phyloP scores from a whole-genome alignment of 2,797 vertebrate genomes.

The Pseudochirops cupreus region DNA sequence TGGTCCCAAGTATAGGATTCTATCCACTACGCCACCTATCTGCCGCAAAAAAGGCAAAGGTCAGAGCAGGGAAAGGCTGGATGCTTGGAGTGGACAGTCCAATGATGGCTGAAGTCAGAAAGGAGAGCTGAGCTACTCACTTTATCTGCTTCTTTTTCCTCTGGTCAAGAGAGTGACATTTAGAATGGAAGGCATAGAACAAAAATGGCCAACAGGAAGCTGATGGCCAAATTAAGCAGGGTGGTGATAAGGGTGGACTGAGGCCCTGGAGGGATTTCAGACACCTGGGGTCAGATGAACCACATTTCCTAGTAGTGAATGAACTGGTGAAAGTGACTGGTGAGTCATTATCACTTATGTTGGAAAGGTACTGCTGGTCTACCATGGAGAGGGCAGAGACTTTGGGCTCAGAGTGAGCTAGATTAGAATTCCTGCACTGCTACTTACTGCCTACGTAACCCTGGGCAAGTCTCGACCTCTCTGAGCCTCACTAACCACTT shows the following conservation, averaged over 20 bases:
- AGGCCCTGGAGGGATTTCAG: not conserved
- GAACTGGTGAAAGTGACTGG: not conserved
- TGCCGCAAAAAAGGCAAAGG: not conserved
- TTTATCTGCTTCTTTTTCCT: not conserved
- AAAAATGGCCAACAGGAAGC: not conserved
- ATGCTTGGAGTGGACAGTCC: not conserved
- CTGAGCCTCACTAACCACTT: not conserved
- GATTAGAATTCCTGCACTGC: not conserved
- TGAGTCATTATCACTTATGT: not conserved
- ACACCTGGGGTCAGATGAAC: not conserved
- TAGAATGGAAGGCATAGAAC: not conserved
- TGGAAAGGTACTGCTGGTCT: not conserved
- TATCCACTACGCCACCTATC: not conserved
- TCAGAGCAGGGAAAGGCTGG: not conserved
- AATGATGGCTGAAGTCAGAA: not conserved
- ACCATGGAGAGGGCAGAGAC: not conserved
- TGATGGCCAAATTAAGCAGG: not conserved
- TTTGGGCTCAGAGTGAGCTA: not conserved
- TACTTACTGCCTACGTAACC: not conserved
- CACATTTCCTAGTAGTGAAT: not conserved
- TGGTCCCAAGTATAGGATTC: not conserved
- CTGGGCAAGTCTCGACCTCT: not conserved
- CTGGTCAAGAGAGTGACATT: not conserved
- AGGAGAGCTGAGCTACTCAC: not conserved
- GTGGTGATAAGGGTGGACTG: not conserved